Conservation (phyloP, 2,888 invertebrate genomes). For the Tetheella fluctuosa region DNA sequence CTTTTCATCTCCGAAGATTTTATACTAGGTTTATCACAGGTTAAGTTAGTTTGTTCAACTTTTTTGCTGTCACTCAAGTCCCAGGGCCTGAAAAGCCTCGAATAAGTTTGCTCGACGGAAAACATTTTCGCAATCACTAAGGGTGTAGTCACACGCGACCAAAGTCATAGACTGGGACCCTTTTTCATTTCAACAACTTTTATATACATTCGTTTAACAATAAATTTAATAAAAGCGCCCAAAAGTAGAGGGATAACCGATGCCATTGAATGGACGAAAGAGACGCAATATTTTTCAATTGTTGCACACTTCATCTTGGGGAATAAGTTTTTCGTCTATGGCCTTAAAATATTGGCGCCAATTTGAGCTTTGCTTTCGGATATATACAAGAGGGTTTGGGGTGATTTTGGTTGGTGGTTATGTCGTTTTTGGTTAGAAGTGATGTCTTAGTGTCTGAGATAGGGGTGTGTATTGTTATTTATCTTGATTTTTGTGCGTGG, state of each 20-base stretch:
- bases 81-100: slow-evolving; percentile 86
- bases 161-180: slow-evolving; percentile 72
- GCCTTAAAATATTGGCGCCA: slow-evolving; percentile 16
- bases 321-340: slow-evolving; percentile 40
- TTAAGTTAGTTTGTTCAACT: slow-evolving; percentile 28
- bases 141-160: slow-evolving; percentile 62
- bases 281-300: slow-evolving; percentile 84
- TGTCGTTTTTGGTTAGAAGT: slow-evolving; percentile 33
- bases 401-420: slow-evolving; percentile 32
- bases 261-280: slow-evolving; percentile 78
- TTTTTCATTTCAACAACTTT: slow-evolving; percentile 78
- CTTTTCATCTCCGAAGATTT: slow-evolving; percentile 46
- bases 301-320: slow-evolving; percentile 72
- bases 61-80: slow-evolving; percentile 74
- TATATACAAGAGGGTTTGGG: slow-evolving; percentile 31
- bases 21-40: slow-evolving; percentile 39
- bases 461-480: slow-evolving; percentile 84
- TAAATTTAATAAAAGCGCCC: slow-evolving; percentile 81
- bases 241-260: slow-evolving; percentile 73
- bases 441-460: slow-evolving; percentile 76
- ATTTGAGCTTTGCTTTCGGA: slow-evolving; percentile 35
- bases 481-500: slow-evolving; percentile 81
- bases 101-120: slow-evolving; percentile 69
- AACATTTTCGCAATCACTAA: slow-evolving; percentile 57
- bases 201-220: slow-evolving; percentile 82